These are phyloP conservation scores for Porites lutea DNA, from an alignment of 64 coral and sea anemone genomes.

Conservation along the genomic window DNA sequence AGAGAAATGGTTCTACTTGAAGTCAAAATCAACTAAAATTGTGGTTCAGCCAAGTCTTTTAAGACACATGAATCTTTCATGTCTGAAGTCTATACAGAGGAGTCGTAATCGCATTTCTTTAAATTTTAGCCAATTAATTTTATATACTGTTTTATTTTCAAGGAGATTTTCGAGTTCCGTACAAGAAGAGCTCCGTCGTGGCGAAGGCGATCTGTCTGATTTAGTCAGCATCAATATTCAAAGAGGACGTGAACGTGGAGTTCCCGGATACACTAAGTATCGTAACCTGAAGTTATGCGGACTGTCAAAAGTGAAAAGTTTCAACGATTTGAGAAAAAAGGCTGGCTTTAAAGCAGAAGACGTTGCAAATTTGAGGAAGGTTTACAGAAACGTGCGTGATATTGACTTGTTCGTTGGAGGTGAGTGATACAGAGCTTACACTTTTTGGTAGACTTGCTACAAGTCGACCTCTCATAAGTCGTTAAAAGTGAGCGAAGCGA, in stretches of 20 bases:
- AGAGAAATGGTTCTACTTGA: too few relatives aligned
- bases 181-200: slow-evolving; percentile 27
- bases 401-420: slow-evolving; percentile 67
- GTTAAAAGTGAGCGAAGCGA: too few relatives aligned
- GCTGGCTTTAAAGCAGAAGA: not conserved
- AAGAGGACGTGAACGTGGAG: slow-evolving; percentile 61
- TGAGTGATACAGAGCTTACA: not conserved
- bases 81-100: too few relatives aligned
- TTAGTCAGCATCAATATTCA: slow-evolving; percentile 66
- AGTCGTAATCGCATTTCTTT: too few relatives aligned
- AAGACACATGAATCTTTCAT: too few relatives aligned
- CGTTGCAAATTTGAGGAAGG: not conserved
- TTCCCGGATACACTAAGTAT: slow-evolving; percentile 61
- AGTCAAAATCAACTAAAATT: too few relatives aligned
- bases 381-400: slow-evolving; percentile 15
- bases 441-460: too few relatives aligned
- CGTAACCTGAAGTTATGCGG: slow-evolving; percentile 12
- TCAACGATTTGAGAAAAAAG: not conserved
- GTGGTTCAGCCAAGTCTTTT: too few relatives aligned
- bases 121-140: not conserved
- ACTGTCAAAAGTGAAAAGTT: not conserved
- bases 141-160: too few relatives aligned
- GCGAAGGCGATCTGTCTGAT: slow-evolving; percentile 32
- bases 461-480: too few relatives aligned
- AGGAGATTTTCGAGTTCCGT: slow-evolving; percentile 41